phyloP scores from a whole-genome alignment of 2,113 vertebrate genomes.

The Oostethus manadensis region DNA sequence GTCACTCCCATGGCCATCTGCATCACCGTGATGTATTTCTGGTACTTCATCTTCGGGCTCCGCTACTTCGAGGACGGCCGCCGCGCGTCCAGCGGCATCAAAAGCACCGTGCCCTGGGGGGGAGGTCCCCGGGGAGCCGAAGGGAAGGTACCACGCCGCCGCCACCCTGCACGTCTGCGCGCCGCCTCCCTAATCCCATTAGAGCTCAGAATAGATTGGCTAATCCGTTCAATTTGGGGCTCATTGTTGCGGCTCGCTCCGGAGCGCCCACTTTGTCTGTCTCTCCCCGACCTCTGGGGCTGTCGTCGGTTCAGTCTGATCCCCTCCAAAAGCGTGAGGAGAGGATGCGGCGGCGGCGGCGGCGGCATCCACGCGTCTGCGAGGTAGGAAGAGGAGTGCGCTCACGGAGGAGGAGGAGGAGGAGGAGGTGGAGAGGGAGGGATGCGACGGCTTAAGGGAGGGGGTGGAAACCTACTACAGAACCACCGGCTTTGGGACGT shows the following conservation, averaged over 20 bases:
- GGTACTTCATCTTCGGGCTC: constrained; percentile 84
- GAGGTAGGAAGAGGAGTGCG: constrained; percentile 49
- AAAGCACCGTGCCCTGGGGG: constrained; percentile 68
- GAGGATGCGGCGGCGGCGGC: constrained; percentile 42
- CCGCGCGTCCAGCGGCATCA: constrained; percentile 61
- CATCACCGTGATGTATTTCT: constrained; percentile 98
- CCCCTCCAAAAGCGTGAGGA: constrained; percentile 16
- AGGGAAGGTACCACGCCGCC: constrained; percentile 56
- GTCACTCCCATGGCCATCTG: constrained; percentile 99
- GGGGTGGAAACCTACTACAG: constrained; percentile 14
- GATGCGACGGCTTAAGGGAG: constrained; percentile 37
- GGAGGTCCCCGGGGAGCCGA: constrained; percentile 57
- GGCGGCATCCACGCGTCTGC: constrained; percentile 56
- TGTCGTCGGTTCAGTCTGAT: not conserved
- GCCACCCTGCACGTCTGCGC: constrained; percentile 62
- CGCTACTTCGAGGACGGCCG: constrained; percentile 59
- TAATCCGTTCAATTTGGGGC: constrained; percentile 70
- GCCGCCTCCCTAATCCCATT: constrained; percentile 76
- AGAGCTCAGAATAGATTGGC: constrained; percentile 74
- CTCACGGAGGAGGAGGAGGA: constrained; percentile 33
- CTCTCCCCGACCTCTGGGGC: not conserved
- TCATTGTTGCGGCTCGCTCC: constrained; percentile 59
- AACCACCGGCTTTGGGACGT: not conserved
- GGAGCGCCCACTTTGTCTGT: constrained; percentile 42
- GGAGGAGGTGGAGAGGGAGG: constrained; percentile 27